phyloP scores from a whole-genome alignment of 64 coral and sea anemone species.

The Montipora sp. region DNA sequence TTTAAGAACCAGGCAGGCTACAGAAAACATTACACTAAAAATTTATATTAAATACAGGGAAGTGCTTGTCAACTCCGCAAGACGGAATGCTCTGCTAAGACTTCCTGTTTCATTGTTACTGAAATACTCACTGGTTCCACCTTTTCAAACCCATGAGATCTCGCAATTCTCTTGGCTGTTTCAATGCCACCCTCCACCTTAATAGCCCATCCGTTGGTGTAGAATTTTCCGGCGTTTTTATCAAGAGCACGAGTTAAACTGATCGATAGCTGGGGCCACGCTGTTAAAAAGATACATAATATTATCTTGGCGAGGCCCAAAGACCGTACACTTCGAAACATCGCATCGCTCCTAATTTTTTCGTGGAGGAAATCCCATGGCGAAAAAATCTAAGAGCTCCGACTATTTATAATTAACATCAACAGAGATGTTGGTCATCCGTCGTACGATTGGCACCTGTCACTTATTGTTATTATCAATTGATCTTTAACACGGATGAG shows the following conservation, averaged over 20 bases:
- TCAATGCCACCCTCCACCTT: constrained; percentile 84
- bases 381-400: constrained; percentile 67
- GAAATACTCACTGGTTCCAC: constrained; percentile 78
- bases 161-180: constrained; percentile 82
- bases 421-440: constrained; percentile 74
- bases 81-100: not conserved
- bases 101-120: not conserved
- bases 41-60: constrained; percentile 51
- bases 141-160: constrained; percentile 95
- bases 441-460: constrained; percentile 66
- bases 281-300: constrained; percentile 41
- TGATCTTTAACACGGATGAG: constrained; percentile 50
- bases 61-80: constrained; percentile 50
- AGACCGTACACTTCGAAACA: constrained; percentile 74
- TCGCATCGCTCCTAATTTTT: constrained; percentile 90
- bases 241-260: not conserved
- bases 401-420: constrained; percentile 82
- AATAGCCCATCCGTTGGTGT: constrained; percentile 98
- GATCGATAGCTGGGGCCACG: constrained; percentile 33
- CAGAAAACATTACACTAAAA: constrained; percentile 64
- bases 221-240: constrained; percentile 72
- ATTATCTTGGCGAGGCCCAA: constrained; percentile 80
- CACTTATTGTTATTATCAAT: constrained; percentile 66
- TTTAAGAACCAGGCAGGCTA: constrained; percentile 48
- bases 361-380: constrained; percentile 57